phyloP scores from a whole-genome alignment of 1,140 invertebrate species.

The Dendrolimus punctatus region DNA sequence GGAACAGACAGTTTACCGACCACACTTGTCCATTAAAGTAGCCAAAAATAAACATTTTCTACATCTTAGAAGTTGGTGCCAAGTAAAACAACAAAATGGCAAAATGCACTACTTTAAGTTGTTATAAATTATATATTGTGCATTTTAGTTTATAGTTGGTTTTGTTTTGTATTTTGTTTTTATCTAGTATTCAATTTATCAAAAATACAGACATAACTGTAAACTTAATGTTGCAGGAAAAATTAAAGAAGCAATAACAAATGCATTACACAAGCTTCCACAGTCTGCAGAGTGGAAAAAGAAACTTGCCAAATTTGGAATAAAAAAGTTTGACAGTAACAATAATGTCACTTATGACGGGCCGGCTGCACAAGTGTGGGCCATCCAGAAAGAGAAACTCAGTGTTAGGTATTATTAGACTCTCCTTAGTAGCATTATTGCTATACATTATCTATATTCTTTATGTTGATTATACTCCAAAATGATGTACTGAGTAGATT shows the following conservation, averaged over 20 bases:
- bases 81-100: too few species aligned
- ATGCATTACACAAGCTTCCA: constrained; percentile 59
- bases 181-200: constrained; percentile 1
- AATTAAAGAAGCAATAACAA: constrained; percentile 60
- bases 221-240: constrained; percentile 50
- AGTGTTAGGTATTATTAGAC: constrained; percentile 74
- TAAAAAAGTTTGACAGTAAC: constrained; percentile 70
- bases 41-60: too few species aligned
- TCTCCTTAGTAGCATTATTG: constrained; percentile 50
- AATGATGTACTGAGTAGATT: constrained; percentile 19
- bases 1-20: too few species aligned
- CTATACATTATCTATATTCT: constrained; percentile 66
- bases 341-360: constrained; percentile 65
- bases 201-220: constrained; percentile 1
- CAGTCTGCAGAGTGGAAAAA: constrained; percentile 60
- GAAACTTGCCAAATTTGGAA: constrained; percentile 67
- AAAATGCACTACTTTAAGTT: too few species aligned
- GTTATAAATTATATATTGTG: too few species aligned
- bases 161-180: too few species aligned
- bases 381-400: constrained; percentile 68
- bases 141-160: too few species aligned
- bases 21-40: too few species aligned
- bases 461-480: constrained; percentile 59
- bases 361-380: constrained; percentile 68
- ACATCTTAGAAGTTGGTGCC: too few species aligned